A percentile compares a stretch with the other conserved stretches of the same genome.
These are phyloP conservation scores for Agonopterix arenella DNA, from an alignment of 2,888 invertebrate species.

Conservation along the genomic window DNA sequence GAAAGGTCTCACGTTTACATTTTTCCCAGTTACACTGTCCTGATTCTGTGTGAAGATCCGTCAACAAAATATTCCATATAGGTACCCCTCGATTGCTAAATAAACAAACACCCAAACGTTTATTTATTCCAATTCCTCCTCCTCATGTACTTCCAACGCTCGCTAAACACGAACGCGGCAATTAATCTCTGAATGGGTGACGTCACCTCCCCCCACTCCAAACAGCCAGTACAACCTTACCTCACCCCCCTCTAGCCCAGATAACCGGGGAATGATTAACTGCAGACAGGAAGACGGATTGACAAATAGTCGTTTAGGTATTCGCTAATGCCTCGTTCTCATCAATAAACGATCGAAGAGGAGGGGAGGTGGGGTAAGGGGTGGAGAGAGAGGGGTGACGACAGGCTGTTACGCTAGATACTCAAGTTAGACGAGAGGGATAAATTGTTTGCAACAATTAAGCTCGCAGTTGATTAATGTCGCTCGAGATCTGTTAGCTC, in stretches of 20 bases:
- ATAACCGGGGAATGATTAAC: constrained; percentile 70
- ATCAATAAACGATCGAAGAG: constrained; percentile 62
- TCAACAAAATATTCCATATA: too few species aligned
- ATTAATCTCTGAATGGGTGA: constrained; percentile 70
- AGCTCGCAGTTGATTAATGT: constrained; percentile 20
- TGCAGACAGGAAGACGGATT: constrained; percentile 73
- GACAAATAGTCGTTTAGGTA: constrained; percentile 75
- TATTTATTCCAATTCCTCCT: constrained; percentile 46
- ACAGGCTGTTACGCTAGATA: constrained; percentile 26
- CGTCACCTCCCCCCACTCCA: constrained; percentile 32
- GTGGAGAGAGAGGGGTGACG: constrained; percentile 11
- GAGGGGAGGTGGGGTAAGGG: not conserved
- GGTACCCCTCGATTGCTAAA: not conserved
- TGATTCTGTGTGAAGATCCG: too few species aligned
- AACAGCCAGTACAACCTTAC: constrained; percentile 15
- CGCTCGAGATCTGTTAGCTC: constrained; percentile 1
- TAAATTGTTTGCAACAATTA: constrained; percentile 31
- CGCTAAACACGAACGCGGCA: constrained; percentile 61
- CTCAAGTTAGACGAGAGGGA: constrained; percentile 19
- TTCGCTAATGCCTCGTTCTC: constrained; percentile 68
- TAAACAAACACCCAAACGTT: constrained; percentile 4
- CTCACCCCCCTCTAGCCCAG: constrained; percentile 28
- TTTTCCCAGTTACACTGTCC: too few species aligned
- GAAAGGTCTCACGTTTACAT: too few species aligned
- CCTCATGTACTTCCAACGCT: constrained; percentile 39